Evolutionary conservation across 2,797 vertebrate genomes (phyloP), one percentile per base, ranked within the genome.

Genomic region (Cryptoblepharus egeriae): DNA sequence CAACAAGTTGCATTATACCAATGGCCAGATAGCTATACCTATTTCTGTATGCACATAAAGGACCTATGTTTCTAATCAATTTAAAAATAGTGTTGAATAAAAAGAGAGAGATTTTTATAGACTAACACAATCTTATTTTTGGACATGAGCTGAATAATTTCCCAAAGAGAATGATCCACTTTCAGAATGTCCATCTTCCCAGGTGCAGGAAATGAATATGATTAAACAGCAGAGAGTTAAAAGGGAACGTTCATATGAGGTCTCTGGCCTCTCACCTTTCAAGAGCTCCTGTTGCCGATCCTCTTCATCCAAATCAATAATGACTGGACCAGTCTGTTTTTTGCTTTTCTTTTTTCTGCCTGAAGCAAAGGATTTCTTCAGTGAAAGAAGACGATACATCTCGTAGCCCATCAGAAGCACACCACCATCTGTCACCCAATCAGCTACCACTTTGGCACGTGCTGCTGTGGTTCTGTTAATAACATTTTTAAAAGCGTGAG

Each of bases 371-470:
- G 97, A 99, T 93, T 99, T 99, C 94, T 99, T 99, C 95, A 99
- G 96, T 16, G 99, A 98, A 88, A 99, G 97, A 75, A 99, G 96
- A 24, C 99, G 97, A 93, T 99, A 99, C 98, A 99, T 99, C 95
- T 99, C 99, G 0, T 99, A 99, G 2, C 99, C 99, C 98, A 99
- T 98, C 83, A 99, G 96, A 92, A 99, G 93, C 89, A 99, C 98
- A 2, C 99, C 99, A 52, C 99, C 99, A 11, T 97, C 97, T 79
- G 95, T 95, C 70, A 97, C 97, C 99, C 99, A 99, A 72, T 98
- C 98, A 88, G 97, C 97, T 87, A 99, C 98, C 79, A 99, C 98
- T 92, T 98, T 99, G 74, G 98, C 97, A 87, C 99, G 97, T 45
- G 98, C 97, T 92, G 97, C 88, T 4, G 98, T 99, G 0, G 98